Evolutionary conservation across 2,888 invertebrate species (phyloP), one percentile per base, ranked within the genome.

Genomic region (Limnephilus auricula): DNA sequence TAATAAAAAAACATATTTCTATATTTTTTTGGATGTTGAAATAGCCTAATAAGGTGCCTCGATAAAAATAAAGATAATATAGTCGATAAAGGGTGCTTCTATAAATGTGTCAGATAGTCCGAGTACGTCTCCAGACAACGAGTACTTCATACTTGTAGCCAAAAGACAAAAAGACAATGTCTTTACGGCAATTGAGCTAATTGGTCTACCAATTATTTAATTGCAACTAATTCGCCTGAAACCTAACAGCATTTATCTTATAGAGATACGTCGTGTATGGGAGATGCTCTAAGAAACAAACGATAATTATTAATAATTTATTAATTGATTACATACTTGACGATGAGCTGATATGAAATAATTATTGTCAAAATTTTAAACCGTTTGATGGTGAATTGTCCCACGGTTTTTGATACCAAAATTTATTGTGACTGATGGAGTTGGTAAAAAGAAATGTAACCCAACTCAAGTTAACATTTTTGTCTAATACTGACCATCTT

Each of bases 141-240:
- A n/a, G n/a, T n/a, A n/a, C n/a, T n/a, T n/a, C n/a, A n/a, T n/a
- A n/a, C n/a, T n/a, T n/a, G 18, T n/a, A 65, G 65, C 65, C 9
- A 65, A n/a, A 65, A 65, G 65, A 65, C 65, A 65, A 65, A 65
- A 65, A 65, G 65, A n/a, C 65, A 25, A 25, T 25, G 25, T 34
- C 34, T 82, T 82, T 15, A 34, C 25, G 25, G 34, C 82, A 82
- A 82, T 82, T 82, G 34, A 82, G 82, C 5, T 82, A 82, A 82
- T 82, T 82, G 34, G 12, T 12, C 18, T 6, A 13, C 12, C 82
- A 82, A 82, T 82, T 82, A 34, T 82, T 82, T 82, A 82, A 82
- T 82, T 82, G 82, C 82, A 82, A 32, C 82, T 82, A 82, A 82
- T 82, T 82, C 82, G 82, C 82, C n/a, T 18, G 82, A 34, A 34